Base-by-base conservation (phyloP, 2,797 vertebrate species). In the Gadopsis bispinosus region DNA sequence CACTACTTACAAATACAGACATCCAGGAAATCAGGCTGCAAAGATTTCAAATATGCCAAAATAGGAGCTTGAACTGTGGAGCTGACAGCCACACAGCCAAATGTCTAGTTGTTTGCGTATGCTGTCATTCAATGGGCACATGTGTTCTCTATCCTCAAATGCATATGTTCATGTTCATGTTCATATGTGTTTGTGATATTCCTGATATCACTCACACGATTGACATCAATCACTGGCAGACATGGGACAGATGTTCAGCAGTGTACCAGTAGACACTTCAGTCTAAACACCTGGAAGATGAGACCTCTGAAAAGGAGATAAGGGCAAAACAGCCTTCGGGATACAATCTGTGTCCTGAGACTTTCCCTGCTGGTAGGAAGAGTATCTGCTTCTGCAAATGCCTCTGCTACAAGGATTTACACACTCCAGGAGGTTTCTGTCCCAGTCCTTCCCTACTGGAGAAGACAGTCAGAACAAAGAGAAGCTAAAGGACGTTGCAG, bases 221-320 rank as follows among this genome's bases (percentile, higher is more conserved):
- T 81, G 81, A 74, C 80, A 88, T 91, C 80, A 83, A 80, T 89
- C 78, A 84, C 70, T 11, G 71, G 50, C 80, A 82, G 79, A 89
- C 74, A 86, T 6, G 22, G 66, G 63, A 75, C 90, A 91, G 90
- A 92, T 91, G 92, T 90, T 84, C 39, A 66, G 81, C 58, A 51
- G 63, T 67, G 80, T 81, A 92, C 69, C 82, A 84, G 74, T 41
- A 72, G 76, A 89, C 66, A 66, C 69, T 72, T 82, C 82, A 83
- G 74, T 76, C 82, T 51, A 31, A 82, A 76, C 89, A 93, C 87
- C 89, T 91, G 90, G 76, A 63, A 66, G 72, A 79, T 61, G 75
- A 78, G 73, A 73, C 62, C 45, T 73, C 73, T 67, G 56, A 75
- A 60, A 76, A 62, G 60, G 63, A 64, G 80, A 85, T 81, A 75